Base-by-base conservation (phyloP, 2,888 invertebrate species). In the Lamellibrachia satsuma region DNA sequence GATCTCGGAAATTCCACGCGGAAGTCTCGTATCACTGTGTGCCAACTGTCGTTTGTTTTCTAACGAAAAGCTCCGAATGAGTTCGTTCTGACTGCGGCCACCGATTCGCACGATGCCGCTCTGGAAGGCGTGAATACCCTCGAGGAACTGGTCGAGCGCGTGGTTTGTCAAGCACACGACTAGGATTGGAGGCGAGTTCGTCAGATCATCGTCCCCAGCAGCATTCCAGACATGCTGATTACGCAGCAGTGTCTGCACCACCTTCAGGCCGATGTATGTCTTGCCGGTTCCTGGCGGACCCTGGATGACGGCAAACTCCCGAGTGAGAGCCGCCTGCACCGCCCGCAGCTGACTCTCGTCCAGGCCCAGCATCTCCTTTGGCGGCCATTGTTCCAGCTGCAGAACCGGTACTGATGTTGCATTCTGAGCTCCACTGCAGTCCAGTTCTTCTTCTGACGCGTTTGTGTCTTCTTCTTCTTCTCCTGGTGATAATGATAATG, bases 171-270 rank as follows among this genome's bases (percentile, higher is more conserved):
- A 96, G 93, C 96, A 96, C 15, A 96, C 96, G 52, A 96, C 94
- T 22, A 96, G 93, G 92, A 96, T 95, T 22, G 96, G 96, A 90
- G 93, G 75, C n/a, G 75, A 6, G 6, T 2, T 75, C 22, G 6
- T 15, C n/a, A n/a, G 75, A n/a, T 6, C 75, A 15, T 3, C 22
- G 22, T 22, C 22, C 6, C 75, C 22, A n/a, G 22, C 75, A n/a
- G 22, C 75, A 15, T 51, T 91, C 94, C 94, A 94, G 27, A 92
- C 11, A n/a, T 90, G 51, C 3, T 93, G 93, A 95, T 98, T 98
- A 92, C 97, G 96, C 1, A 98, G 95, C 52, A 98, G 95, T 0
- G 97, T 97, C 92, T 97, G 97, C 7, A 94, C 94, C 8, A 95
- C 93, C 92, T 94, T 94, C 39, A 95, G 91, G 52, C 95, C 95